phyloP scores from a whole-genome alignment of 92 coral and sea anemone species.

The Epizoanthus rinbou region DNA sequence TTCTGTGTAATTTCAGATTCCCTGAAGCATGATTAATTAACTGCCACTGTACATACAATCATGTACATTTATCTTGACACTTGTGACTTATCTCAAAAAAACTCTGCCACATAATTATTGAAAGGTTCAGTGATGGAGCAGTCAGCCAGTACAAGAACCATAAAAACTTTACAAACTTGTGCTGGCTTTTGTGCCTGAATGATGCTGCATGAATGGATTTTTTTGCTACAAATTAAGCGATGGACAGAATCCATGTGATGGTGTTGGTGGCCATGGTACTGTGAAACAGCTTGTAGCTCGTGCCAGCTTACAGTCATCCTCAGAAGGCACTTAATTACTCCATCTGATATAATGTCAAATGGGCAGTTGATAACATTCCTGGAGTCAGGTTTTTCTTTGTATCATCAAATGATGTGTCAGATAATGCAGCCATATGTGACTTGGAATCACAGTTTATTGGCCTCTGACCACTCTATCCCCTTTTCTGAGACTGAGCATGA shows the following conservation, averaged over 20 bases:
- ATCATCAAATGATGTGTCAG: slow-evolving; percentile 25
- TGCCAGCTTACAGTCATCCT: slow-evolving; percentile 38
- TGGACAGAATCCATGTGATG: slow-evolving; percentile 39
- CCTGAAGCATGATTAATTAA: slow-evolving; percentile 49
- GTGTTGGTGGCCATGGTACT: slow-evolving; percentile 39
- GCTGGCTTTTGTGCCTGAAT: no score
- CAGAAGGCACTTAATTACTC: slow-evolving; percentile 4
- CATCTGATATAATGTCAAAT: slow-evolving; percentile 16
- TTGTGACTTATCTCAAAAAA: slow-evolving; percentile 2
- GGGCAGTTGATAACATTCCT: slow-evolving; percentile 24
- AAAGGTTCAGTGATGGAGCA: slow-evolving; percentile 21
- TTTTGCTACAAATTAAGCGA: neutral
- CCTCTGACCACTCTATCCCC: slow-evolving; percentile 16
- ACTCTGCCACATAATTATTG: neutral
- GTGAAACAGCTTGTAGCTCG: slow-evolving; percentile 33
- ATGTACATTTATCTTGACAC: slow-evolving; percentile 9
- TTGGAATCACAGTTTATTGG: slow-evolving; percentile 9
- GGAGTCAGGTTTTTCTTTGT: slow-evolving; percentile 23
- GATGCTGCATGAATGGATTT: slow-evolving; percentile 30
- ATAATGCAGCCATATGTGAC: slow-evolving; percentile 5
- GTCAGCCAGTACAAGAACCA: slow-evolving; percentile 17
- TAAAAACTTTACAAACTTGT: slow-evolving; percentile 30
- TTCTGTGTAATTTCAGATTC: slow-evolving; percentile 19
- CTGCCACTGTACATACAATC: slow-evolving; percentile 43
- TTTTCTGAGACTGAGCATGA: neutral